phyloP scores from a whole-genome alignment of 2,888 invertebrate species.

The Drosophila aldrichi region DNA sequence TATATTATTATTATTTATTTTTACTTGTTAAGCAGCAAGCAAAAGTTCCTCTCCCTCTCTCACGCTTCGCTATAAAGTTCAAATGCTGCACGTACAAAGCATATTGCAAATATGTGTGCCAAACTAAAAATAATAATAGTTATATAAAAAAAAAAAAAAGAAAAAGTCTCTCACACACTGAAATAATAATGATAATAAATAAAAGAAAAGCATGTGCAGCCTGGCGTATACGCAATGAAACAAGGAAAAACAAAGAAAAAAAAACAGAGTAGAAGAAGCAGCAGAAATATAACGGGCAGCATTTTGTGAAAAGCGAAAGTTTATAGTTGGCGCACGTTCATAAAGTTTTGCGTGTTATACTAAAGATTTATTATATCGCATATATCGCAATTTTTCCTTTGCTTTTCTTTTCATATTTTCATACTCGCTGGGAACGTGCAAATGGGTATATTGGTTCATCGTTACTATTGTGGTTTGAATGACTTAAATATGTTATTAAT shows the following conservation, averaged over 20 bases:
- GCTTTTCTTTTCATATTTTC: slow-evolving; percentile 27
- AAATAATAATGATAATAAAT: slow-evolving; percentile 18
- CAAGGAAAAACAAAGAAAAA: slow-evolving; percentile 15
- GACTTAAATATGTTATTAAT: too few relatives aligned
- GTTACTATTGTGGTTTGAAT: too few relatives aligned
- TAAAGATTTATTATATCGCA: slow-evolving; percentile 77
- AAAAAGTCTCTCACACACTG: slow-evolving; percentile 21
- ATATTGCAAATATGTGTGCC: slow-evolving; percentile 20
- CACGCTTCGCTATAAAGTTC: slow-evolving; percentile 21
- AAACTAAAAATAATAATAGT: slow-evolving; percentile 44
- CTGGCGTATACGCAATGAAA: slow-evolving; percentile 66
- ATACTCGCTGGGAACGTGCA: background rate
- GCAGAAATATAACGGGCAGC: slow-evolving; percentile 30
- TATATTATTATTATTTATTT: background rate
- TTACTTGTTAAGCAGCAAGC: background rate
- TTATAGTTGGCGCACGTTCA: slow-evolving; percentile 77
- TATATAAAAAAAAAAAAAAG: slow-evolving; percentile 55
- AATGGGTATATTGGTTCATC: background rate
- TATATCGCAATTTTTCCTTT: slow-evolving; percentile 56
- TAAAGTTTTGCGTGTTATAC: slow-evolving; percentile 78
- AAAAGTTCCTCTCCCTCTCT: background rate
- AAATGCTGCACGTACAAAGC: slow-evolving; percentile 9
- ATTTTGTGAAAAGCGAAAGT: slow-evolving; percentile 70
- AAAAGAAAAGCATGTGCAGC: slow-evolving; percentile 49
- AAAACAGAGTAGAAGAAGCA: background rate